A percentile compares a stretch with the other conserved stretches of the same genome.
Conservation (phyloP, 2,888 invertebrate species). For the Volucella inanis region DNA sequence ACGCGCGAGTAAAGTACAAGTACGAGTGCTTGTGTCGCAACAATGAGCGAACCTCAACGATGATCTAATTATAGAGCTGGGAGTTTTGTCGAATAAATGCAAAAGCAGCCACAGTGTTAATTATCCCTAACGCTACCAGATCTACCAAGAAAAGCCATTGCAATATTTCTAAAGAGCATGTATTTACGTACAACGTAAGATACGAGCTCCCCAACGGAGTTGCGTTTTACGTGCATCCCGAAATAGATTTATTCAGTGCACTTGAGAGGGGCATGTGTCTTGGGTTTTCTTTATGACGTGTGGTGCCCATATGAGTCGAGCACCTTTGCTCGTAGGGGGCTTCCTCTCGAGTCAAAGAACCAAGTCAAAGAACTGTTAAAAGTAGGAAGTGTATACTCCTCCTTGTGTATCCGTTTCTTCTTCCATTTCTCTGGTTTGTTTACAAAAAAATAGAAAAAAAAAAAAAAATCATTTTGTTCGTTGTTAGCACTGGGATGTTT, state of each 20-base stretch:
- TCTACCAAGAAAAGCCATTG: not conserved
- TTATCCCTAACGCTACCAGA: constrained; percentile 62
- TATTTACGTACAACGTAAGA: not conserved
- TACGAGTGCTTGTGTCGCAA: not conserved
- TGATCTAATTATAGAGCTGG: constrained; percentile 67
- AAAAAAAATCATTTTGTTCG: too few relatives aligned
- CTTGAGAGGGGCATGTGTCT: constrained; percentile 45
- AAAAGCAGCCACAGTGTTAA: constrained; percentile 52
- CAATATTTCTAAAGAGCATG: constrained; percentile 10
- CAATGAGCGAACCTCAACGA: constrained; percentile 61
- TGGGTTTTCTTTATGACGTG: constrained; percentile 53
- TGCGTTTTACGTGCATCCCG: constrained; percentile 30
- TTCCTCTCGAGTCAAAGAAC: not conserved
- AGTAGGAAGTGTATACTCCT: constrained; percentile 55
- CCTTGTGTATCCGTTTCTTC: constrained; percentile 5
- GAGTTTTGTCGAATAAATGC: constrained; percentile 39
- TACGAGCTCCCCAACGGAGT: constrained; percentile 64
- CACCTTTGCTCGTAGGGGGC: constrained; percentile 53
- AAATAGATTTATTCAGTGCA: constrained; percentile 58
- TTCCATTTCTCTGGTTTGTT: not conserved
- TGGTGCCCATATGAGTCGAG: constrained; percentile 18
- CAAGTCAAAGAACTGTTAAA: constrained; percentile 56
- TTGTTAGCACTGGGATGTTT: not conserved
- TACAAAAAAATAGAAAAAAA: too few relatives aligned
- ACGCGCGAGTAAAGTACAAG: constrained; percentile 8